phyloP scores from a whole-genome alignment of 2,888 invertebrate species.

The Agonopterix alstromeriana region DNA sequence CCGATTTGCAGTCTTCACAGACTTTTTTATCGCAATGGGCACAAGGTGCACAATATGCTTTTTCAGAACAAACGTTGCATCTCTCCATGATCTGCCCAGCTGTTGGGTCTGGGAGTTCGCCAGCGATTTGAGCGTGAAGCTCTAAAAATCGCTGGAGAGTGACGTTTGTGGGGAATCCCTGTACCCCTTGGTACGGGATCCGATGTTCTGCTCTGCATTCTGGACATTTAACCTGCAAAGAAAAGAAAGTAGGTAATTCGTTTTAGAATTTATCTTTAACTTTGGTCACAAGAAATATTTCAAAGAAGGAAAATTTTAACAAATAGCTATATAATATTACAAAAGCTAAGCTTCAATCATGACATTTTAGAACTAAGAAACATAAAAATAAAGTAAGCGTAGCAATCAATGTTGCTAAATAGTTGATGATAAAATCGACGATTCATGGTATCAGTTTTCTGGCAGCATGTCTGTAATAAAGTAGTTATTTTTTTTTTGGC shows the following conservation, averaged over 20 bases:
- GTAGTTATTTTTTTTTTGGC: too few relatives aligned
- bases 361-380: too few relatives aligned
- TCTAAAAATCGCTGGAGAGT: slow-evolving; percentile 96
- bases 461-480: too few relatives aligned
- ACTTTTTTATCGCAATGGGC: slow-evolving; percentile 98
- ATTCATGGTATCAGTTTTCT: too few relatives aligned
- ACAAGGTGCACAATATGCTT: slow-evolving; percentile 91
- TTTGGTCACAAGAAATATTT: too few relatives aligned
- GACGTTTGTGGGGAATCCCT: slow-evolving; percentile 97
- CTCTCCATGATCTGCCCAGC: slow-evolving; percentile 95
- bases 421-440: too few relatives aligned
- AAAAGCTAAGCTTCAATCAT: too few relatives aligned
- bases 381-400: too few relatives aligned
- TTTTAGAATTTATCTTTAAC: not conserved
- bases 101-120: slow-evolving; percentile 93
- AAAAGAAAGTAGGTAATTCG: not conserved
- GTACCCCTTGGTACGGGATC: slow-evolving; percentile 95
- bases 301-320: too few relatives aligned
- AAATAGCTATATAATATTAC: too few relatives aligned
- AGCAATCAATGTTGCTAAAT: too few relatives aligned
- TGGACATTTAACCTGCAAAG: slow-evolving; percentile 93
- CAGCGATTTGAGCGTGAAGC: slow-evolving; percentile 94
- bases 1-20: slow-evolving; percentile 96
- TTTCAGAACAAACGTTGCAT: slow-evolving; percentile 95
- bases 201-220: slow-evolving; percentile 98